Percentiles rank a stretch among this genome's conserved stretches.
These are phyloP conservation scores for Pyrrhosoma nymphula DNA, from an alignment of 2,888 invertebrate genomes.

Conservation along the genomic window DNA sequence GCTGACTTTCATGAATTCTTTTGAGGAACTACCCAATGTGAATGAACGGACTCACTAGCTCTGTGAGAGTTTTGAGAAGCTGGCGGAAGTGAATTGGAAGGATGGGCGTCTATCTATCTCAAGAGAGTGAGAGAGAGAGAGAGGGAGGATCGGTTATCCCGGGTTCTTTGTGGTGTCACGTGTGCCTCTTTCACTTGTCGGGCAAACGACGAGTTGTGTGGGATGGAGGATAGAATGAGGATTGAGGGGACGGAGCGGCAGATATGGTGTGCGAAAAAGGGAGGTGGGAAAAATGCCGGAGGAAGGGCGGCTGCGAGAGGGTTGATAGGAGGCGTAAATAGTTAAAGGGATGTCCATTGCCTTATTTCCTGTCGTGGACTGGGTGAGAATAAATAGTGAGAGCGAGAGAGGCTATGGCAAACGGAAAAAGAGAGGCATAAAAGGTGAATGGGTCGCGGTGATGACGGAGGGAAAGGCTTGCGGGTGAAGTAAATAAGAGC, in stretches of 20 bases:
- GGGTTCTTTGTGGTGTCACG: background rate
- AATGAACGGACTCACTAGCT: no score
- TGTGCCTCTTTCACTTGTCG: background rate
- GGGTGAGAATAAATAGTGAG: background rate
- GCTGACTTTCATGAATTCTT: no score
- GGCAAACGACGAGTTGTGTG: background rate
- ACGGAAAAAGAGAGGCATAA: background rate
- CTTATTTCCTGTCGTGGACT: conserved; percentile 9
- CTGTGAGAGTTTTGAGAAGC: no score
- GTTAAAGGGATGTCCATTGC: background rate
- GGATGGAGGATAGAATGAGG: background rate
- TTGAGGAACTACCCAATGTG: no score
- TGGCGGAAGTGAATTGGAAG: no score
- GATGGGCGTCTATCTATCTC: no score
- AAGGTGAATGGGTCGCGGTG: background rate
- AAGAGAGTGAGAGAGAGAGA: no score
- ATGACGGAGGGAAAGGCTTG: background rate
- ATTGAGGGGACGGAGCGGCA: background rate
- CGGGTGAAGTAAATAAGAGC: no score
- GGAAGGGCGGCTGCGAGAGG: background rate
- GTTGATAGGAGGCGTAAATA: background rate
- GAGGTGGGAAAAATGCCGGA: background rate
- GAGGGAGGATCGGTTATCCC: no score
- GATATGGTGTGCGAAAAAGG: background rate
- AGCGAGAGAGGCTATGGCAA: background rate